phyloP scores from a whole-genome alignment of 1,140 invertebrate species.

The Drosophila kohkoa region DNA sequence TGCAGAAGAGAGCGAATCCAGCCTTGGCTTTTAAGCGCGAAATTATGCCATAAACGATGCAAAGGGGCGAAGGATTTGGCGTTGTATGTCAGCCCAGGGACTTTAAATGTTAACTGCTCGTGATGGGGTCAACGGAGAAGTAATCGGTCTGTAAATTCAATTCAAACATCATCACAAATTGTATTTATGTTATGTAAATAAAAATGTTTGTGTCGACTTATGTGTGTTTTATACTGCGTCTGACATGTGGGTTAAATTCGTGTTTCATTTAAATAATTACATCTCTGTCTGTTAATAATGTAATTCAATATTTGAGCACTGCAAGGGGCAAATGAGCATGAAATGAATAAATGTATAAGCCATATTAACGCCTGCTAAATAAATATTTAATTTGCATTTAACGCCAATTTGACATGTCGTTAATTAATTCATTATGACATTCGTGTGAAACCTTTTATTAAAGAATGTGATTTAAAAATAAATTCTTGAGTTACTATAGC shows the following conservation, averaged over 20 bases:
- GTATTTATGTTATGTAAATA: conserved; percentile 4
- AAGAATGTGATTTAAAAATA: neutral
- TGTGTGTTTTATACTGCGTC: neutral
- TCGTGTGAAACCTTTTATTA: neutral
- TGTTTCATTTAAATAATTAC: conserved; percentile 23
- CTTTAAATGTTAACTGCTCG: conserved; percentile 41
- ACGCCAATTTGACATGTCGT: neutral
- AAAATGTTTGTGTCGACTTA: neutral
- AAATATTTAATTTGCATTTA: conserved; percentile 37
- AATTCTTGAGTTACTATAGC: neutral
- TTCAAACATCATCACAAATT: neutral
- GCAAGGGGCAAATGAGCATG: neutral
- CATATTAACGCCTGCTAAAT: conserved; percentile 2
- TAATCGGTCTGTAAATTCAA: conserved; percentile 3
- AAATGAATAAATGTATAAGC: conserved; percentile 7
- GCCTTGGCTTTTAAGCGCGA: conserved; percentile 46
- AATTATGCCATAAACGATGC: conserved; percentile 60
- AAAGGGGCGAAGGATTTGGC: neutral
- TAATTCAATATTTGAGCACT: conserved; percentile 12
- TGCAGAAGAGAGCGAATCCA: neutral
- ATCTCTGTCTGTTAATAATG: neutral
- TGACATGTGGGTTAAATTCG: neutral
- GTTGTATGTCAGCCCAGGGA: neutral
- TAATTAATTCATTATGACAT: conserved; percentile 5
- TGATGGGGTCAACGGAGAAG: conserved; percentile 24